phyloP scores from a whole-genome alignment of 2,113 vertebrate species.

The Aleadryas rufinucha region DNA sequence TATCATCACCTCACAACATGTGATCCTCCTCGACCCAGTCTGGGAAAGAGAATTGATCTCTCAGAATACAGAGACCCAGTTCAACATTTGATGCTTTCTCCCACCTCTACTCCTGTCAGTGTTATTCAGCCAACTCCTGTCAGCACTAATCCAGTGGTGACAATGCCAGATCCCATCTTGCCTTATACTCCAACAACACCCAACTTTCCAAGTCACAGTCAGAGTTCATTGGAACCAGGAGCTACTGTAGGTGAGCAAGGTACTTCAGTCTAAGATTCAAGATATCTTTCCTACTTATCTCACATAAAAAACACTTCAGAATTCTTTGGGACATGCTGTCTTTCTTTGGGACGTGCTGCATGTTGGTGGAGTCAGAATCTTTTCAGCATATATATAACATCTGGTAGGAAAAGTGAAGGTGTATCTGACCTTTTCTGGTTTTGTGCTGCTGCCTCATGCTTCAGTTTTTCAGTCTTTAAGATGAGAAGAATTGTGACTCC shows the following conservation, averaged over 20 bases:
- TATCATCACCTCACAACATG: conserved; percentile 90
- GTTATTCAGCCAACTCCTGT: conserved; percentile 75
- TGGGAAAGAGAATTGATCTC: conserved; percentile 89
- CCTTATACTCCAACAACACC: conserved; percentile 40
- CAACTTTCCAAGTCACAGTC: conserved; percentile 63
- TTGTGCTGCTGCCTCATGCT: background rate
- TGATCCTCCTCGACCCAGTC: conserved; percentile 85
- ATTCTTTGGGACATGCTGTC: background rate
- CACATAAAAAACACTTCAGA: background rate
- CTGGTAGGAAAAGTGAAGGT: background rate
- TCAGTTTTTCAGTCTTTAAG: background rate
- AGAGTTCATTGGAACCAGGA: conserved; percentile 76
- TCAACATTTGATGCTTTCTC: conserved; percentile 68
- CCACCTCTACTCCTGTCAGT: conserved; percentile 75
- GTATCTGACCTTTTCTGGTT: background rate
- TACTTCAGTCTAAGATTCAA: background rate
- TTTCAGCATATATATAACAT: background rate
- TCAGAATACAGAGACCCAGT: conserved; percentile 85
- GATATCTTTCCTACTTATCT: background rate
- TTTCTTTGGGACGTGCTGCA: background rate
- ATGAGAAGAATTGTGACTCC: background rate
- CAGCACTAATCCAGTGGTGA: conserved; percentile 64
- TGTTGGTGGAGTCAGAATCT: background rate
- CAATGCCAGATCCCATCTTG: conserved; percentile 67
- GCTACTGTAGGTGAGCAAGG: conserved; percentile 74